Evolutionary conservation across 2,113 vertebrate species (phyloP), one percentile per base, ranked within the genome.

Genomic region (Lepidothrix coronata): DNA sequence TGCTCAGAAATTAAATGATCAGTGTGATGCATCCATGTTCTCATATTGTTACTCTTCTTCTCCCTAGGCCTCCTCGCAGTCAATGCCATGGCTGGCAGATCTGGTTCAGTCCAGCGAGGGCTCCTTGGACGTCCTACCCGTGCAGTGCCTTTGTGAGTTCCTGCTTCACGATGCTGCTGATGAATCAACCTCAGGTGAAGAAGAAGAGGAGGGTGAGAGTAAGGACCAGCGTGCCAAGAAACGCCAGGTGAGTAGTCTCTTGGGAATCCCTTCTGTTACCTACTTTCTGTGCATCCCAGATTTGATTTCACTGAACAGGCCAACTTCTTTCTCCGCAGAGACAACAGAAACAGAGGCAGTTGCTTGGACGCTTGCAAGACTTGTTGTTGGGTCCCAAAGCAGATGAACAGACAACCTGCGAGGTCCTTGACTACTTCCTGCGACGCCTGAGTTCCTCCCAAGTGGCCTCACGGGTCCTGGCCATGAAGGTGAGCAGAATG

Each of bases 21-120:
- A 7, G 54, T 25, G 25, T 81, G 31, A 24, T 44, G 24, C 8
- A 8, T n/a, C 25, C 65, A 0, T 49, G 57, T 76, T 90, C 39
- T 90, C 44, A 59, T n/a, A 12, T 28, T 55, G 62, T 33, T 12
- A 0, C 10, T 35, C 5, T 89, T 2, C 2, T 61, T 41, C 30
- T n/a, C 15, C 37, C 15, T 72, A 99, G 99, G 99, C 99, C 23
- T 99, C 99, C 2, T 99, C 99, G 0, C 99, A 99, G 97, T 99
- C 99, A 57, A 99, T 99, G 99, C 99, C 99, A 1, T 99, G 99
- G 99, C 96, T 99, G 95, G 99, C 99, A 3, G 99, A 99, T 91
- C 97, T 99, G 93, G 99, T 99, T 41, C 99, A 99, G 97, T 99
- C 99, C 89, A 99, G 99, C 0, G 99, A 99, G 92, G 99, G 99